phyloP scores from a whole-genome alignment of 2,888 invertebrate species.

The Morinoia aosen region DNA sequence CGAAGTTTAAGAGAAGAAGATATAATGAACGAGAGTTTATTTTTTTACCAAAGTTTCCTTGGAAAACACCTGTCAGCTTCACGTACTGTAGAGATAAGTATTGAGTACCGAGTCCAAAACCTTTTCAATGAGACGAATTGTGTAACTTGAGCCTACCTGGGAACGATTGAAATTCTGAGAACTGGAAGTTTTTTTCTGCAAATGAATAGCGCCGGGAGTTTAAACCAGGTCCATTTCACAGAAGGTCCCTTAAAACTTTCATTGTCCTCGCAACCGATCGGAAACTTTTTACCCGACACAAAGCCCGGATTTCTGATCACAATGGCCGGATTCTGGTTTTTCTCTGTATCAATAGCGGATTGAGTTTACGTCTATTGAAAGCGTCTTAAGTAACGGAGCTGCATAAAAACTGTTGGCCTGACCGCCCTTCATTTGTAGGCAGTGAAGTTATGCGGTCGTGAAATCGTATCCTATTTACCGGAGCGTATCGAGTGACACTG shows the following conservation, averaged over 20 bases:
- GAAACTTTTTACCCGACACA: slow-evolving; percentile 33
- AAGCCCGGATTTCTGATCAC: neutral
- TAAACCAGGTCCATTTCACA: neutral
- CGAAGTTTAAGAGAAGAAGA: neutral
- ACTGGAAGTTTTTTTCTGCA: neutral
- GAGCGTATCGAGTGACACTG: neutral
- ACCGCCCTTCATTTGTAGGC: neutral
- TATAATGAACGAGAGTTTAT: neutral
- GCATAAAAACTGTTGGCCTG: neutral
- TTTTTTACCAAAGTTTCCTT: neutral
- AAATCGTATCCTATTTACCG: neutral
- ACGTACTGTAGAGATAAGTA: neutral
- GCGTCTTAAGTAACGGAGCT: neutral
- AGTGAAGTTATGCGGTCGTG: slow-evolving; percentile 8
- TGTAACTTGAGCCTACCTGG: neutral
- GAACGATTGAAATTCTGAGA: neutral
- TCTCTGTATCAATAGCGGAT: slow-evolving; percentile 13
- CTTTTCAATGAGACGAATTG: neutral
- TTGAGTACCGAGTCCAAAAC: neutral
- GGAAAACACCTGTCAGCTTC: neutral
- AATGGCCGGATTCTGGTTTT: slow-evolving; percentile 27
- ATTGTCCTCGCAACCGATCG: slow-evolving; percentile 24
- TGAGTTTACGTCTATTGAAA: neutral
- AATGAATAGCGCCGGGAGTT: neutral
- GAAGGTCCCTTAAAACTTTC: neutral